Percentiles rank a stretch among this genome's conserved stretches.
Conservation (phyloP, 2,113 vertebrate species). For the Noctilio leporinus region DNA sequence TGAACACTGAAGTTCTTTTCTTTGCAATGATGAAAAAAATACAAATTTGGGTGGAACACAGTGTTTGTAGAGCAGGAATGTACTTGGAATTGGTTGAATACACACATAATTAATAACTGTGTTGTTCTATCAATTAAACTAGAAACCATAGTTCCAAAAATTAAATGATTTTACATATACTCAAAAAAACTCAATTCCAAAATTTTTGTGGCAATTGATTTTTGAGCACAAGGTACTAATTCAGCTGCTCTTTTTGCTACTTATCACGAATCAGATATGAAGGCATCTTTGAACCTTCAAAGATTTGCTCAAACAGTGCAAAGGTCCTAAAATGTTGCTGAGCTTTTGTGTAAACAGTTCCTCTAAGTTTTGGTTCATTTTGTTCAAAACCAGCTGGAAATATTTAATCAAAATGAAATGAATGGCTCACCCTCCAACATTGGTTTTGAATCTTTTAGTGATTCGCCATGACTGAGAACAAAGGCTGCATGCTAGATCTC, state of each 20-base stretch:
- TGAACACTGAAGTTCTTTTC: not conserved
- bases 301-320: not conserved
- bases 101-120: constrained; percentile 9
- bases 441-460: not conserved
- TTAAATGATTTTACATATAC: not conserved
- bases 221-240: not conserved
- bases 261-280: not conserved
- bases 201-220: not conserved
- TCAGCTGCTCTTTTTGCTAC: not conserved
- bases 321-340: not conserved
- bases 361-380: not conserved
- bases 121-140: not conserved
- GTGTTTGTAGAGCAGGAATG: constrained; percentile 32
- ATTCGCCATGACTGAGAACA: not conserved
- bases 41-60: constrained; percentile 33
- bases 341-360: constrained; percentile 9
- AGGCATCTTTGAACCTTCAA: constrained; percentile 2
- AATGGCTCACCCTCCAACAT: not conserved
- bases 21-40: not conserved
- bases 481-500: not conserved
- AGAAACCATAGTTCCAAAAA: not conserved
- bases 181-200: not conserved
- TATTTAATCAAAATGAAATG: constrained; percentile 28
- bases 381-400: constrained; percentile 35
- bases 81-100: constrained; percentile 39